phyloP scores from a whole-genome alignment of 2,113 vertebrate genomes.

The Sinocyclocheilus anophthalmus region DNA sequence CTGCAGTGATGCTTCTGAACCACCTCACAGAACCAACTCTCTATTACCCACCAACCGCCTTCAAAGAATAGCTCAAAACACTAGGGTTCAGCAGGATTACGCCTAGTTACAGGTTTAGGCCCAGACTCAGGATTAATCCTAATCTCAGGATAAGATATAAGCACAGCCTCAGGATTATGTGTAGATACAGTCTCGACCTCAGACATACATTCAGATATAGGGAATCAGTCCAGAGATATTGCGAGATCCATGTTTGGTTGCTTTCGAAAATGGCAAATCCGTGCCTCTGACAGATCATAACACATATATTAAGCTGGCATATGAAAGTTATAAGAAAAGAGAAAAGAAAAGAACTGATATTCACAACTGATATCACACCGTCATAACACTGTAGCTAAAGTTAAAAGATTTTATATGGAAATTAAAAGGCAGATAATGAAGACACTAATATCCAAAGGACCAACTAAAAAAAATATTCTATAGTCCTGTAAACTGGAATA shows the following conservation, averaged over 20 bases:
- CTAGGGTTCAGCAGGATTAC: constrained; percentile 6
- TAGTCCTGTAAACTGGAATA: neutral
- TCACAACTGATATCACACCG: neutral
- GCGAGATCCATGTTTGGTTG: neutral
- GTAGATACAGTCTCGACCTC: neutral
- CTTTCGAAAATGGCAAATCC: neutral
- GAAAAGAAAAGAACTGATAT: neutral
- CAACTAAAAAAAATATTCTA: neutral
- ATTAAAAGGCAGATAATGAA: neutral
- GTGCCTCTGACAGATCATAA: neutral
- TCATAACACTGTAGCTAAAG: neutral
- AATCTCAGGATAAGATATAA: neutral
- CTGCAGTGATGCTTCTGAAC: constrained; percentile 41
- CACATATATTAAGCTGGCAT: neutral
- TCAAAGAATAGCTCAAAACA: neutral
- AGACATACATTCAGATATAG: constrained; percentile 11
- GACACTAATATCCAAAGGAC: neutral
- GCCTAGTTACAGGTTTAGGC: neutral
- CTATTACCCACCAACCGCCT: neutral
- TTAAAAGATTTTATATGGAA: neutral
- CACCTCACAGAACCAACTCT: constrained; percentile 36
- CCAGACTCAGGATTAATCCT: constrained; percentile 14
- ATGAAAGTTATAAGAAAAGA: neutral
- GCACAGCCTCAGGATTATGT: neutral
- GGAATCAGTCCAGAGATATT: neutral